A percentile compares a stretch with the other conserved stretches of the same genome.
These are phyloP conservation scores for Byasa hedistus DNA, from an alignment of 2,888 invertebrate species.

Conservation along the genomic window DNA sequence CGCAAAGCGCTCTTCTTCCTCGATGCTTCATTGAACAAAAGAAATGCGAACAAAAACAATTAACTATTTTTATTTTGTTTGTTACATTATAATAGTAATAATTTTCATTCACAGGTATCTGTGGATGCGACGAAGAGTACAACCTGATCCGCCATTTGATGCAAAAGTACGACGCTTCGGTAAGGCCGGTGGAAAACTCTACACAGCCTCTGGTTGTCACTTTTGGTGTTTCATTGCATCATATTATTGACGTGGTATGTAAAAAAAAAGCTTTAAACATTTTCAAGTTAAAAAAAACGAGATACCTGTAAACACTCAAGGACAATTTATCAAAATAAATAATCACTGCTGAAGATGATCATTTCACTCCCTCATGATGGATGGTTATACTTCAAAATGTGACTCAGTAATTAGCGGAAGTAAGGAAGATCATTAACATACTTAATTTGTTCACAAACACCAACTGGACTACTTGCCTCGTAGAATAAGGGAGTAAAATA, in stretches of 20 bases:
- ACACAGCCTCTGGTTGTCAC: conserved; percentile 87
- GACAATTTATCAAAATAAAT: too few relatives aligned
- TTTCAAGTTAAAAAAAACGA: too few relatives aligned
- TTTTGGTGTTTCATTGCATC: conserved; percentile 90
- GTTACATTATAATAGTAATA: neutral
- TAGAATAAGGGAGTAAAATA: too few relatives aligned
- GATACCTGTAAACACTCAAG: too few relatives aligned
- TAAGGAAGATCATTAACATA: too few relatives aligned
- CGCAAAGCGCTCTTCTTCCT: too few relatives aligned
- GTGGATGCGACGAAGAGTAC: conserved; percentile 84
- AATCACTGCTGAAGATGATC: too few relatives aligned
- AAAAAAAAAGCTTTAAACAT: neutral
- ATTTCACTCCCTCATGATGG: too few relatives aligned
- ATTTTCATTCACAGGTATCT: conserved; percentile 42
- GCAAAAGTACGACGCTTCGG: conserved; percentile 88
- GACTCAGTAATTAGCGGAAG: too few relatives aligned
- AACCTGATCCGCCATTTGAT: conserved; percentile 85
- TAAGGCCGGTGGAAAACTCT: conserved; percentile 88
- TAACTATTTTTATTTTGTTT: neutral
- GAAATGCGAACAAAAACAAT: neutral
- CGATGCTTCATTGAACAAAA: neutral
- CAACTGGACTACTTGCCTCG: too few relatives aligned
- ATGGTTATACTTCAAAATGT: too few relatives aligned
- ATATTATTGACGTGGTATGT: conserved; percentile 92
- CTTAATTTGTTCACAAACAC: too few relatives aligned